Conservation (phyloP, 1,140 invertebrate species). For the Pseudomyrmex concolor region DNA sequence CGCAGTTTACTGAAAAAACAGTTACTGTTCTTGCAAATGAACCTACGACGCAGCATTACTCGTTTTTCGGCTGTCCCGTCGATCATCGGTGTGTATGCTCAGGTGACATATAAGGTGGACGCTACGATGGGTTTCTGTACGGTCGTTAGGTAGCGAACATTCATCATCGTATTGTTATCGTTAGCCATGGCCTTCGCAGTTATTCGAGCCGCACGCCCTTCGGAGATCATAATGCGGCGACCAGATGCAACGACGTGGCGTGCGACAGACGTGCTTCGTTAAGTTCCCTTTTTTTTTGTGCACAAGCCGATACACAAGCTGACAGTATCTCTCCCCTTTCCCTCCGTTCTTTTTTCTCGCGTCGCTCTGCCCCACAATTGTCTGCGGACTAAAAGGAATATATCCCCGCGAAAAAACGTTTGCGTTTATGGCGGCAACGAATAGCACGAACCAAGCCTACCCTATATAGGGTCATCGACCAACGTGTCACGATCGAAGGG, state of each 20-base stretch:
- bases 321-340: neutral
- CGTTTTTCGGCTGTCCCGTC: conserved; percentile 42
- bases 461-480: conserved; percentile 31
- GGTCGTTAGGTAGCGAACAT: conserved; percentile 76
- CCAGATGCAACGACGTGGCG: conserved; percentile 64
- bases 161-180: conserved; percentile 76
- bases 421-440: conserved; percentile 21
- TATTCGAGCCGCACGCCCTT: conserved; percentile 68
- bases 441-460: neutral
- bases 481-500: conserved; percentile 33
- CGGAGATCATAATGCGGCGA: conserved; percentile 69
- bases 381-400: conserved; percentile 42
- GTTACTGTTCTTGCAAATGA: conserved; percentile 6
- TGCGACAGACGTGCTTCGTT: conserved; percentile 25
- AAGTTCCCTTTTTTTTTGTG: conserved; percentile 64
- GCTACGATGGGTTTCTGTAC: conserved; percentile 67
- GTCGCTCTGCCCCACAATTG: neutral
- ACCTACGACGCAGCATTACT: neutral
- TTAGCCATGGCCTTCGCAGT: conserved; percentile 72
- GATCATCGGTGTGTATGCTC: conserved; percentile 24
- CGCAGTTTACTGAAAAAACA: neutral
- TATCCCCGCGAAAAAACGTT: conserved; percentile 44
- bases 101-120: conserved; percentile 44
- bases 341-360: conserved; percentile 12
- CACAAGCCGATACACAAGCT: conserved; percentile 39